These are phyloP conservation scores for Erythrocebus patas DNA, from an alignment of 2,113 vertebrate genomes.

Conservation along the genomic window DNA sequence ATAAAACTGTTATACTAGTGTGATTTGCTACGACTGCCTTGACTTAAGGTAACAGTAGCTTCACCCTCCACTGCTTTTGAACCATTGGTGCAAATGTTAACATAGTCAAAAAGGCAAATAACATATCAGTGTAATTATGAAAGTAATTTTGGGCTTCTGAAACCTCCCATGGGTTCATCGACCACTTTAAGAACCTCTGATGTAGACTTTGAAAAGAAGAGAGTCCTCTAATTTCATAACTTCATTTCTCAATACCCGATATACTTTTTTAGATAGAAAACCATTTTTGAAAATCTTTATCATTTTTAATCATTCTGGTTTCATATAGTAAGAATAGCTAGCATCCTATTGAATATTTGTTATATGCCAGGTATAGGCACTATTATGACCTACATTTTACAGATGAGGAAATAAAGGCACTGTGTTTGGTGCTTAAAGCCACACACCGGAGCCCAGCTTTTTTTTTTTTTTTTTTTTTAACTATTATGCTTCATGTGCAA, in stretches of 20 bases:
- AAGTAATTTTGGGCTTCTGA: not conserved
- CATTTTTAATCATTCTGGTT: not conserved
- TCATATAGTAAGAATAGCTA: not conserved
- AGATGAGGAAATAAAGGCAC: not conserved
- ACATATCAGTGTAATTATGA: not conserved
- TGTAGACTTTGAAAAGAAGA: not conserved
- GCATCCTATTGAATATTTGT: not conserved
- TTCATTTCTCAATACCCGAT: not conserved
- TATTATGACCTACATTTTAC: not conserved
- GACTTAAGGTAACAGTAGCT: not conserved
- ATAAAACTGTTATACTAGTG: not conserved
- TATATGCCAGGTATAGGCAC: not conserved
- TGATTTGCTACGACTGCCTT: not conserved
- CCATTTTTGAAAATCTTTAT: not conserved
- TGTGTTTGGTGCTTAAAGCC: not conserved
- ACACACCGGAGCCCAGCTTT: not conserved
- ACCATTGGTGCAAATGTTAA: not conserved
- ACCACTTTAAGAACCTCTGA: not conserved
- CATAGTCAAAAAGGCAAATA: not conserved
- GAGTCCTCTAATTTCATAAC: not conserved
- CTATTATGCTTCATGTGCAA: not conserved
- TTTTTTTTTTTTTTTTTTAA: not conserved
- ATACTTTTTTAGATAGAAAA: not conserved
- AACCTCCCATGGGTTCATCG: not conserved
- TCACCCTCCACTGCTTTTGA: not conserved